Percentiles rank a stretch among this genome's conserved stretches.
Evolutionary conservation across 1,140 invertebrate species (phyloP).

Genomic region (Oncopodura yosiiana): DNA sequence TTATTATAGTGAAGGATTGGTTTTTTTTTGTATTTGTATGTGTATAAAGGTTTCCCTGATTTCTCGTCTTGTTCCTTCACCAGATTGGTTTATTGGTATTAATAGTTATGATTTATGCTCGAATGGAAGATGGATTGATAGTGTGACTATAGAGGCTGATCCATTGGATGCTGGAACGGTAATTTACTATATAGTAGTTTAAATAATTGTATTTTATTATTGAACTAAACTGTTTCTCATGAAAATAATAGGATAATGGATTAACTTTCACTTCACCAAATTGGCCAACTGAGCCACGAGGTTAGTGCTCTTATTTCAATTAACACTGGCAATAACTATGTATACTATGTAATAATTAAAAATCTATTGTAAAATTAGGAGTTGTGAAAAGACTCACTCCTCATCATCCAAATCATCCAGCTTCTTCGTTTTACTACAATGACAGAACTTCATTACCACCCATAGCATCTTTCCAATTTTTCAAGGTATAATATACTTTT

Average conservation of each 20-base stretch:
- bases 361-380: conserved; percentile 73
- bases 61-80: conserved; percentile 75
- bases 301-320: conserved; percentile 37
- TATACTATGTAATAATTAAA: not conserved
- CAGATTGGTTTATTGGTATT: conserved; percentile 97
- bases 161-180: conserved; percentile 92
- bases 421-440: conserved; percentile 89
- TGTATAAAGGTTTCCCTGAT: conserved; percentile 74
- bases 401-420: conserved; percentile 78
- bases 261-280: conserved; percentile 93
- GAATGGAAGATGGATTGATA: conserved; percentile 89
- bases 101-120: conserved; percentile 84
- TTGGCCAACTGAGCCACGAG: conserved; percentile 80
- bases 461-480: conserved; percentile 79
- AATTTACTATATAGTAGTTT: too few species aligned
- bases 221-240: not conserved
- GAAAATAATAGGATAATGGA: conserved; percentile 64
- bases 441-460: conserved; percentile 74
- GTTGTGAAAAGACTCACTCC: conserved; percentile 83
- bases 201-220: too few species aligned
- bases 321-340: not conserved
- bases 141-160: conserved; percentile 82
- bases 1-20: not conserved
- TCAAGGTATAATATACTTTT: conserved; percentile 54
- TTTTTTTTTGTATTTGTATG: too few species aligned